Evolutionary conservation across 2,797 vertebrate species (phyloP).

Genomic region (Prionace glauca): DNA sequence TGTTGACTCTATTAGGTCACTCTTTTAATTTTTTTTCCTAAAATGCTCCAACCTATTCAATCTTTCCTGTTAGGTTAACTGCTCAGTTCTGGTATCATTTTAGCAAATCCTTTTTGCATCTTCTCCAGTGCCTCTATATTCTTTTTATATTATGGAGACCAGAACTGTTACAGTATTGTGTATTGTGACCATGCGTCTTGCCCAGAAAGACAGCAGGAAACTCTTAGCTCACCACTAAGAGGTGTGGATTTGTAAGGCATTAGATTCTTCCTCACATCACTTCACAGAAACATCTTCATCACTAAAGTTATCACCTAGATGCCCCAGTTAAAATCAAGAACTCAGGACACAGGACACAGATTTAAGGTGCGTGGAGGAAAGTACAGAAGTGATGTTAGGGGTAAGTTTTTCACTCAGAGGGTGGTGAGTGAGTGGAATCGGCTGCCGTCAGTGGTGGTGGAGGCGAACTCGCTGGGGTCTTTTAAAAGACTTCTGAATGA

Average conservation of each 20-base stretch:
- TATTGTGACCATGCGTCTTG: neutral
- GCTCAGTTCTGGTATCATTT: neutral
- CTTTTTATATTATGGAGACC: neutral
- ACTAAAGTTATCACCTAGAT: neutral
- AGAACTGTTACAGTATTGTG: neutral
- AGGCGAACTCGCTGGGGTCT: no score
- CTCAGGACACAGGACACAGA: no score
- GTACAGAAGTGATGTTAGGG: no score
- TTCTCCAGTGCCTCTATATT: neutral
- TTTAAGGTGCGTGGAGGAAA: no score
- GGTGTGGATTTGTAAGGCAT: neutral
- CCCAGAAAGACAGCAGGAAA: neutral
- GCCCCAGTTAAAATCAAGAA: neutral
- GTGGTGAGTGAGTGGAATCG: no score
- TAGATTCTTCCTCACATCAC: neutral
- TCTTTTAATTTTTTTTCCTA: neutral
- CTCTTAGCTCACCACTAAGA: neutral
- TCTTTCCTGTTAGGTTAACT: neutral
- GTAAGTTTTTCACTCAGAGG: no score
- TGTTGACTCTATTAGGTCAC: neutral
- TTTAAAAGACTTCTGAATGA: no score
- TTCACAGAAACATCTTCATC: neutral
- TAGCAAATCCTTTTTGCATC: neutral
- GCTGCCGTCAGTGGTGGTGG: no score
- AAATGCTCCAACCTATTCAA: neutral